Base-by-base conservation (phyloP, 2,113 vertebrate species). In the Pitta sordida region DNA sequence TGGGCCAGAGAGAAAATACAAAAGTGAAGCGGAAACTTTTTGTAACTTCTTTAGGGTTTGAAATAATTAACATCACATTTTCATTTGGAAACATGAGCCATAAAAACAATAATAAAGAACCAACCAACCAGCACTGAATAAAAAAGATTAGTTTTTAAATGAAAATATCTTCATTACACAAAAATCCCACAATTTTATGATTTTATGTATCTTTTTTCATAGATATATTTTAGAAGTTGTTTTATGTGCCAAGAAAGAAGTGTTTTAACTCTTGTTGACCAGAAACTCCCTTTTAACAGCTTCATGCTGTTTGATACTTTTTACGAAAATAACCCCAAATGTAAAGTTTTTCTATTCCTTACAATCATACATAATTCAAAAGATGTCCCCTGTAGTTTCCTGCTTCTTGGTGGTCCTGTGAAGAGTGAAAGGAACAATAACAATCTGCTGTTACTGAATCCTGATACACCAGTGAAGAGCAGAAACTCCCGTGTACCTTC, bases 131-230 rank as follows among this genome's bases (percentile, higher is more conserved):
- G 19, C 18, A 44, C 43, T 18, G 19, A 44, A 44, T 16, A 44
- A 44, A 44, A 44, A 18, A 44, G 43, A 44, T 44, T 19, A 44
- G 43, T 44, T 44, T 44, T 44, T 44, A 44, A 43, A 44, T 44
- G 43, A 44, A 44, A 44, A 44, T 44, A 15, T 44, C 43, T 44
- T 44, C 43, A 44, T 44, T 79, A 29, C 7, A 10, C 67, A 44
- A 58, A 71, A 60, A 15, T 0, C 3, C 1, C 4, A 5, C 4
- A 5, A 67, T 17, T 64, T 55, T 73, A 21, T 43, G 0, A 55
- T 34, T 55, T 59, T 2, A 3, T 32, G 6, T 8, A 17, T 49
- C 2, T 58, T 43, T 43, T 43, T 43, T 43, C 43, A 43, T 15
- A 41, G 5, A 10, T 36, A 41, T 56, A 59, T 59, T 6, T 11